phyloP scores from a whole-genome alignment of 92 coral and sea anemone species.

The Parazoanthus darwini region DNA sequence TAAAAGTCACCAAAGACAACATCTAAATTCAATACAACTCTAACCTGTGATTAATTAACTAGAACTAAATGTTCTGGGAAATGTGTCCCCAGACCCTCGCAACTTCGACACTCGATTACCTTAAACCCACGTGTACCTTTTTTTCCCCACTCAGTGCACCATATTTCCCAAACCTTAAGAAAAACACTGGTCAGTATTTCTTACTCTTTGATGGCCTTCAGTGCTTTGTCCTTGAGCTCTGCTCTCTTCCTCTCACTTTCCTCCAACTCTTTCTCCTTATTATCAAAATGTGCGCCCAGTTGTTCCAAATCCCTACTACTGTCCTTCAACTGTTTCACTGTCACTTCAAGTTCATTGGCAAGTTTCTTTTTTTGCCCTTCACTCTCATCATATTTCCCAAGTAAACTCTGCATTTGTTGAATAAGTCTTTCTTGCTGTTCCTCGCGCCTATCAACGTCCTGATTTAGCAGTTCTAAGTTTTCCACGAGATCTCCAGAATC shows the following conservation, averaged over 20 bases:
- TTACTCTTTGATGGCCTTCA: conserved; percentile 94
- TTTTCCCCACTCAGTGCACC: too few relatives aligned
- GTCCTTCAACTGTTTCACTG: conserved; percentile 73
- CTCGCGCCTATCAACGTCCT: conserved; percentile 83
- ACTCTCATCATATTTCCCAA: conserved; percentile 80
- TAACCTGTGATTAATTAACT: too few relatives aligned
- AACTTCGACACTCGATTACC: too few relatives aligned
- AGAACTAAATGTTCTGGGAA: too few relatives aligned
- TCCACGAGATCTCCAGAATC: conserved; percentile 52
- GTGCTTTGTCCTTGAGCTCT: conserved; percentile 86
- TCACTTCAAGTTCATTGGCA: conserved; percentile 66
- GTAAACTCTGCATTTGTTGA: conserved; percentile 69
- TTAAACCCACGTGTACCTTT: too few relatives aligned
- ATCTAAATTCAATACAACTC: too few relatives aligned
- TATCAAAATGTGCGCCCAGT: conserved; percentile 66
- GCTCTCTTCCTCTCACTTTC: conserved; percentile 87
- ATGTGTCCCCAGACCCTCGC: too few relatives aligned
- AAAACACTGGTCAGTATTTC: conserved; percentile 18
- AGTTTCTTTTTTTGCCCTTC: conserved; percentile 70
- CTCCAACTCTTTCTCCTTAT: conserved; percentile 76
- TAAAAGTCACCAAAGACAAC: too few relatives aligned
- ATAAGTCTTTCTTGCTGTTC: conserved; percentile 83
- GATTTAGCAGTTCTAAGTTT: conserved; percentile 67
- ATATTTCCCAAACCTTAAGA: too few relatives aligned
- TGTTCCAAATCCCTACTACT: conserved; percentile 70